These are phyloP conservation scores for Pseudomyrmex sp. DNA, from an alignment of 1,140 invertebrate species.

Conservation along the genomic window DNA sequence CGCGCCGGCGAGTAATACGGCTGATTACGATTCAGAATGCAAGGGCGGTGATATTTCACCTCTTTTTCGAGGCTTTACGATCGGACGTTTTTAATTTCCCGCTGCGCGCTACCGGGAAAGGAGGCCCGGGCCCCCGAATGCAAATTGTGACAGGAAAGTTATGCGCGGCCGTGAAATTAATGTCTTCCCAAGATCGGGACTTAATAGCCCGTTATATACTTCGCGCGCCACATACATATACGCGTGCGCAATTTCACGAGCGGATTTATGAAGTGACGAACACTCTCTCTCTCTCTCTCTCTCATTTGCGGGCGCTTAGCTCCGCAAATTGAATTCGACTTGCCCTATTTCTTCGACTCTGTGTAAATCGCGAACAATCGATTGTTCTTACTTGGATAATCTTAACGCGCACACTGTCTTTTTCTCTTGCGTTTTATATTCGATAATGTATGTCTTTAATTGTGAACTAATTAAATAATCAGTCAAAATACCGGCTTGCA, in stretches of 20 bases:
- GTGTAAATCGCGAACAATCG: conserved; percentile 35
- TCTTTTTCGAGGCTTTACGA: conserved; percentile 80
- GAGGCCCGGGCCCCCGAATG: conserved; percentile 73
- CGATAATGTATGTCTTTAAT: too few relatives aligned
- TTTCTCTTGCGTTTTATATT: neutral
- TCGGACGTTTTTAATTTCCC: conserved; percentile 85
- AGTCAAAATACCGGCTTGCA: too few relatives aligned
- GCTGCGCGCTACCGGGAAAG: conserved; percentile 63
- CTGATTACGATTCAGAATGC: conserved; percentile 81
- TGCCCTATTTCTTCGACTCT: conserved; percentile 40
- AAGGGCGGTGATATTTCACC: conserved; percentile 78
- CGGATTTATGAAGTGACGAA: conserved; percentile 60
- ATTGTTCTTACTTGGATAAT: neutral
- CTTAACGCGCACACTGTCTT: neutral
- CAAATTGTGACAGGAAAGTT: conserved; percentile 83
- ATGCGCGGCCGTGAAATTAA: conserved; percentile 79
- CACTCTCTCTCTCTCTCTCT: neutral
- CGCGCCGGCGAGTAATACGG: conserved; percentile 20
- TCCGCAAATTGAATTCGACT: conserved; percentile 53
- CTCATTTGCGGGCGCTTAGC: neutral
- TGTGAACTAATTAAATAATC: too few relatives aligned
- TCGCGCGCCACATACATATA: conserved; percentile 43
- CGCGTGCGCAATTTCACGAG: conserved; percentile 19
- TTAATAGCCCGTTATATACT: conserved; percentile 72
- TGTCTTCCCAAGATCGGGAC: conserved; percentile 75